A percentile compares a stretch with the other conserved stretches of the same genome.
phyloP scores from a whole-genome alignment of 2,113 vertebrate species.

The Nettapus auritus region DNA sequence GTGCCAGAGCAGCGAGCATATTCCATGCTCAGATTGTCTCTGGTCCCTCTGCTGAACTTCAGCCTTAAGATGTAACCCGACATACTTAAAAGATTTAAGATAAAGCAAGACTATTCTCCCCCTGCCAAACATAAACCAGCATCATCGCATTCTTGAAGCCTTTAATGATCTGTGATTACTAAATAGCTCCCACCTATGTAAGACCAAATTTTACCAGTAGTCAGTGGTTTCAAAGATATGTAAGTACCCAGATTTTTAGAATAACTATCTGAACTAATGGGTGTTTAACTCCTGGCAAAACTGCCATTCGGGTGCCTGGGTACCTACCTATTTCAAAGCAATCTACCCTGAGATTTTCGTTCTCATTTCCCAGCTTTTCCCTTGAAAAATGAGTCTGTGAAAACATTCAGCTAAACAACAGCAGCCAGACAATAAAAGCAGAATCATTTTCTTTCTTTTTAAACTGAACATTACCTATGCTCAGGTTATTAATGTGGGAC shows the following conservation, averaged over 20 bases:
- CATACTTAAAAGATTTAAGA: neutral
- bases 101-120: neutral
- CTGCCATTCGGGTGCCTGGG: neutral
- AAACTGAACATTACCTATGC: neutral
- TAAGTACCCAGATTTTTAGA: neutral
- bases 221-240: neutral
- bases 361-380: neutral
- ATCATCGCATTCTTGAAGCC: neutral
- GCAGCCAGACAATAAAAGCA: neutral
- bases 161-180: neutral
- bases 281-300: neutral
- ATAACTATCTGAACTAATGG: neutral
- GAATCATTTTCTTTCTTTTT: neutral
- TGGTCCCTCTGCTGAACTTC: neutral
- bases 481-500: neutral
- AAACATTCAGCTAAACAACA: neutral
- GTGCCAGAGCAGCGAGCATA: neutral
- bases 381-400: neutral
- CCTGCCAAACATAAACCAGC: neutral
- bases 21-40: neutral
- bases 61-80: neutral
- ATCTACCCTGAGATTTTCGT: neutral
- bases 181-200: neutral
- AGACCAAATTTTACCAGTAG: neutral
- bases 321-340: neutral